phyloP scores from a whole-genome alignment of 2,113 vertebrate species.

The Lasiurus borealis region DNA sequence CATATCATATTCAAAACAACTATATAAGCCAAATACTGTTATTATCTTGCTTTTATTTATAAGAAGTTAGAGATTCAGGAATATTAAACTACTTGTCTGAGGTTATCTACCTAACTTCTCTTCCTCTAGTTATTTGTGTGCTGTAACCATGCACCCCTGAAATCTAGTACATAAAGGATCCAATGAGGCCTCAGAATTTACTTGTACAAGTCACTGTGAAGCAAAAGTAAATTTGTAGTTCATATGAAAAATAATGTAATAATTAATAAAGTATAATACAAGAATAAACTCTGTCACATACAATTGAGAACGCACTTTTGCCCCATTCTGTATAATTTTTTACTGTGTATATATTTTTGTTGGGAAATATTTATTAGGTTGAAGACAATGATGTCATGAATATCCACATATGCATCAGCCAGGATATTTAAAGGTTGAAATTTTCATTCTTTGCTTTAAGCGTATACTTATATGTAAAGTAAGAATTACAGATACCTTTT shows the following conservation, averaged over 20 bases:
- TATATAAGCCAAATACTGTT: neutral
- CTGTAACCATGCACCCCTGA: neutral
- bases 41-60: neutral
- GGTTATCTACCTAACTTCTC: neutral
- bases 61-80: neutral
- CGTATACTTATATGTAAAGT: neutral
- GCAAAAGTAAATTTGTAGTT: neutral
- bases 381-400: neutral
- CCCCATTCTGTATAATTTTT: neutral
- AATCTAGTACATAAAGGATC: neutral
- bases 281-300: neutral
- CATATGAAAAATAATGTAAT: neutral
- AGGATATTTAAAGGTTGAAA: constrained; percentile 5
- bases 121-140: neutral
- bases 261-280: neutral
- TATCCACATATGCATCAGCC: no score
- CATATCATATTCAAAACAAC: neutral
- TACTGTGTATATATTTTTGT: neutral
- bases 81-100: neutral
- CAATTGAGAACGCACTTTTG: neutral
- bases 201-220: neutral
- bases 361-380: neutral
- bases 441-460: neutral
- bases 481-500: neutral
- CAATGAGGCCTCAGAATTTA: neutral